Evolutionary conservation across 2,113 vertebrate species (phyloP).

Genomic region (Otus sunia): DNA sequence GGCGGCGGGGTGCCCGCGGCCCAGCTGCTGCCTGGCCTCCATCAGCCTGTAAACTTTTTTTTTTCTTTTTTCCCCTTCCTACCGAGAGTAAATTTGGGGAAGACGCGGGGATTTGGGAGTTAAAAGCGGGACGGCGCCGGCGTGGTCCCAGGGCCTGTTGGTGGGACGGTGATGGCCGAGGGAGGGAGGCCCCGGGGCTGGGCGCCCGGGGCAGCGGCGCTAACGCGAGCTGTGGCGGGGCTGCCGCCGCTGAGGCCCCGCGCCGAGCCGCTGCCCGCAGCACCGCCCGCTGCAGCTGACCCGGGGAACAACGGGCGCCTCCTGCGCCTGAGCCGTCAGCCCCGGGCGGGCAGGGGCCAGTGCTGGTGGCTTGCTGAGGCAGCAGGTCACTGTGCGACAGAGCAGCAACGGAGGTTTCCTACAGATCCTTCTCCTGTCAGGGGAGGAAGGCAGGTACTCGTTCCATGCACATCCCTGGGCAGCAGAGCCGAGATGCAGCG

Average conservation of each 20-base stretch:
- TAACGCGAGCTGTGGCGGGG: accelerated
- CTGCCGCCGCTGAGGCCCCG: background rate
- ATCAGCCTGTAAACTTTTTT: accelerated
- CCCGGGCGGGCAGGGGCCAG: accelerated
- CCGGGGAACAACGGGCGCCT: background rate
- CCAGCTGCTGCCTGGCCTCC: background rate
- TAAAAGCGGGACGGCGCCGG: accelerated
- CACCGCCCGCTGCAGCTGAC: accelerated
- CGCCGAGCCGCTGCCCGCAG: background rate
- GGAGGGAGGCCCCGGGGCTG: background rate
- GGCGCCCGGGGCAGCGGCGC: accelerated
- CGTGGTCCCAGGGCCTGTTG: accelerated
- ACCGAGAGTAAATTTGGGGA: background rate
- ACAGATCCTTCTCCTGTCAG: background rate
- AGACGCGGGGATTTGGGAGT: accelerated
- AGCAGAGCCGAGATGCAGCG: no score
- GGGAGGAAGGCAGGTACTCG: background rate
- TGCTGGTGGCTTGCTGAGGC: background rate
- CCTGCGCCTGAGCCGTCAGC: accelerated
- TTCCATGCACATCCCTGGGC: background rate
- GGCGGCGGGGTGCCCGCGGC: background rate
- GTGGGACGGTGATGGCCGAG: background rate
- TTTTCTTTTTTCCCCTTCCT: background rate
- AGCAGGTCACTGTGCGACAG: accelerated
- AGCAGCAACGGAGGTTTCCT: background rate